These are phyloP conservation scores for Dasypogon diadema DNA, from an alignment of 2,888 invertebrate species.

Conservation along the genomic window DNA sequence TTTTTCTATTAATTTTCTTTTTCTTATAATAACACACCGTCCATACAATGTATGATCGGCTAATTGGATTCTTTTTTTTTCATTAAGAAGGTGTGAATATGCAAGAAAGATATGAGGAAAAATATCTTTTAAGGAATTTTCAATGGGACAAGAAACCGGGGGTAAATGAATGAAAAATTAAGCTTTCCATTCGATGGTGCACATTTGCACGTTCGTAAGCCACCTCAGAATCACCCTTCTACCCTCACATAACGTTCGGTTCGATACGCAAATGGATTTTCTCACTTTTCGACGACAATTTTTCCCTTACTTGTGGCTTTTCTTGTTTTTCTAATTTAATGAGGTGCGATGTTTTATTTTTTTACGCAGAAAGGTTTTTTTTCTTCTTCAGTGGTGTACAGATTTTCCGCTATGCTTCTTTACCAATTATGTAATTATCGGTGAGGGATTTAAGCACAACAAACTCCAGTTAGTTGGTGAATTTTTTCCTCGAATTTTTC, in stretches of 20 bases:
- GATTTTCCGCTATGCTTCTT: background rate
- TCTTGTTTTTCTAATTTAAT: background rate
- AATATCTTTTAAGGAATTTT: background rate
- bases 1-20: background rate
- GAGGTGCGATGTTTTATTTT: background rate
- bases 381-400: too few relatives aligned
- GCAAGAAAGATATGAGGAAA: background rate
- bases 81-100: conserved; percentile 49
- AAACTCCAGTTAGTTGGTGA: background rate
- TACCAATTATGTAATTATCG: conserved; percentile 6
- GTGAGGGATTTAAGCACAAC: background rate
- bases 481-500: too few relatives aligned
- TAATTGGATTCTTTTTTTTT: conserved; percentile 43
- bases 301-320: background rate
- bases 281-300: background rate
- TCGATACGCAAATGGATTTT: background rate
- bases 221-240: background rate
- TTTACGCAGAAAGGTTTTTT: too few relatives aligned
- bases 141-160: background rate
- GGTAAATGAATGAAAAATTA: conserved; percentile 35
- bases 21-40: background rate
- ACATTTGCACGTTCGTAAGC: background rate
- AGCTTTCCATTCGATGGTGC: conserved; percentile 1
- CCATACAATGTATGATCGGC: background rate
- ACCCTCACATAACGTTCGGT: background rate